Conservation (phyloP, 2,113 vertebrate genomes). For the Coracopsis vasa region DNA sequence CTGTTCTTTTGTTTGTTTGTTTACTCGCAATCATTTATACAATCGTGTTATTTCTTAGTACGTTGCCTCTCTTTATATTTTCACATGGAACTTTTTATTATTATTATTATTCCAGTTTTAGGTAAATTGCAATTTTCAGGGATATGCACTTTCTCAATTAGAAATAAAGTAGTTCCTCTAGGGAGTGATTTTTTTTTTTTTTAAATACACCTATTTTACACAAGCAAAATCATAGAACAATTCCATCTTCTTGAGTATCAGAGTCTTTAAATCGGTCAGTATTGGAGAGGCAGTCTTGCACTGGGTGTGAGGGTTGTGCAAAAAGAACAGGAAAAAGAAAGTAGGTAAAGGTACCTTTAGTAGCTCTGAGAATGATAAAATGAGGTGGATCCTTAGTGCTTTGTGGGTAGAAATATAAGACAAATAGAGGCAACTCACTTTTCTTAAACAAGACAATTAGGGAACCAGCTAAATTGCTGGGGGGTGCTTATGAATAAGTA, state of each 20-base stretch:
- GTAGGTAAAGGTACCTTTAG: neutral
- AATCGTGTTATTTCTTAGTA: neutral
- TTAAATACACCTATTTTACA: neutral
- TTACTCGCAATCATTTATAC: neutral
- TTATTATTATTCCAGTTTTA: neutral
- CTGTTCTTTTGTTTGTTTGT: neutral
- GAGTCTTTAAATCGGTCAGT: neutral
- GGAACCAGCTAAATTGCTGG: slow-evolving; percentile 26
- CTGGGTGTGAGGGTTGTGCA: neutral
- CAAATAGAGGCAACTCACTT: neutral
- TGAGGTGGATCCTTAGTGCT: neutral
- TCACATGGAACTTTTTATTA: neutral
- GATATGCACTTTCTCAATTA: neutral
- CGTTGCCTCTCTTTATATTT: neutral
- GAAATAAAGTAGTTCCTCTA: neutral
- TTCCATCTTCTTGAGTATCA: neutral
- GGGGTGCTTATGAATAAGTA: slow-evolving; percentile 38
- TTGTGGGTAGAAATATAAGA: neutral
- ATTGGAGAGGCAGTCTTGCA: neutral
- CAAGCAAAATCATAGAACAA: neutral
- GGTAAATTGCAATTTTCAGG: neutral
- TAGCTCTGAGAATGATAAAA: neutral
- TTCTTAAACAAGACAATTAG: neutral
- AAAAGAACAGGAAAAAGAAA: neutral
- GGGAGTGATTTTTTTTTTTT: neutral